phyloP scores from a whole-genome alignment of 2,113 vertebrate species.

The Acanthisitta chloris region DNA sequence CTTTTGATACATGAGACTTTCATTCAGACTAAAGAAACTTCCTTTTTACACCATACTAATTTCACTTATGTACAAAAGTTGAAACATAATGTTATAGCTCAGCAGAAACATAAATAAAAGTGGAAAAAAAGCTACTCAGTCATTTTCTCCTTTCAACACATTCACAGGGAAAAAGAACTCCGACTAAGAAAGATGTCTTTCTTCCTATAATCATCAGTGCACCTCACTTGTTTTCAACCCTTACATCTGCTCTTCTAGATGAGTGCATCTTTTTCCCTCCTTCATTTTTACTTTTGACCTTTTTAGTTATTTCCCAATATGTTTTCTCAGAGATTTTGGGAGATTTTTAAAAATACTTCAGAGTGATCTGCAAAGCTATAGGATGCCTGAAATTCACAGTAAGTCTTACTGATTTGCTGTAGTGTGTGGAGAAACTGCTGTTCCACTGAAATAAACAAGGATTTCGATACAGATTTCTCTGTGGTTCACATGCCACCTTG shows the following conservation, averaged over 20 bases:
- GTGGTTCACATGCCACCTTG: rapidly evolving
- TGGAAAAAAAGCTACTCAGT: background rate
- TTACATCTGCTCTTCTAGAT: background rate
- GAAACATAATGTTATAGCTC: background rate
- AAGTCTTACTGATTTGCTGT: background rate
- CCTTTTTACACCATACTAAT: background rate
- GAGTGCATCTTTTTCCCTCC: rapidly evolving
- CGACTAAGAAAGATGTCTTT: background rate
- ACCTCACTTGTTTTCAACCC: background rate
- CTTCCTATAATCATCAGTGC: background rate
- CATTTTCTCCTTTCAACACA: background rate
- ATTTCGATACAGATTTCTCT: background rate
- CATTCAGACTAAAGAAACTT: background rate
- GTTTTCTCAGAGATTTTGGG: background rate
- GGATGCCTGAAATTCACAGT: background rate
- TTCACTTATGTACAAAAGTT: background rate
- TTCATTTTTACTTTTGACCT: background rate
- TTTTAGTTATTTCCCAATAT: background rate
- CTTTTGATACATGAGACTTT: background rate
- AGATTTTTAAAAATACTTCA: background rate
- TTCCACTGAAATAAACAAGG: background rate
- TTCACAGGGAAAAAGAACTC: background rate
- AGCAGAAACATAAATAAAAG: background rate
- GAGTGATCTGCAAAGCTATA: background rate
- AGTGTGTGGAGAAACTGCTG: background rate